A percentile compares a stretch with the other conserved stretches of the same genome.
These are phyloP conservation scores for Alsophila aescularia DNA, from an alignment of 2,888 invertebrate species.

Conservation along the genomic window DNA sequence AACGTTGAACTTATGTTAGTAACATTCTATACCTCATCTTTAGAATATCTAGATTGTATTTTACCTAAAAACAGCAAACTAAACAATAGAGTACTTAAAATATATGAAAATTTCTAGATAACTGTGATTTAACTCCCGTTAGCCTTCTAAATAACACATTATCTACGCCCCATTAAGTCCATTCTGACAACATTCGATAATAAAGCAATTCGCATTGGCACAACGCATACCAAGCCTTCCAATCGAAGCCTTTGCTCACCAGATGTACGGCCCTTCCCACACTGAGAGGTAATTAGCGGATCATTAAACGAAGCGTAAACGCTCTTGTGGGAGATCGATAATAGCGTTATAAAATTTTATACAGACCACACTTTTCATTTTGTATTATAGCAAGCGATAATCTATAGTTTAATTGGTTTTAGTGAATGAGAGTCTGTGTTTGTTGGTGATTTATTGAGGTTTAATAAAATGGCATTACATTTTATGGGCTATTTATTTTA, in stretches of 20 bases:
- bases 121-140: not conserved
- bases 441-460: constrained; percentile 4
- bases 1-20: no score
- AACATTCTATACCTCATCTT: no score
- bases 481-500: not conserved
- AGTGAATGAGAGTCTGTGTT: constrained; percentile 3
- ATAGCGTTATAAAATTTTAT: constrained; percentile 56
- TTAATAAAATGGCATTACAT: not conserved
- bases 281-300: constrained; percentile 60
- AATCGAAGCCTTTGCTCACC: no score
- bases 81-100: no score
- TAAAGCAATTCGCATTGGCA: constrained; percentile 23
- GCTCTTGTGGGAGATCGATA: constrained; percentile 61
- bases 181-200: constrained; percentile 3
- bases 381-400: constrained; percentile 31
- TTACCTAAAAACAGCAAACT: no score
- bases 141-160: not conserved
- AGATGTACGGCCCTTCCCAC: constrained; percentile 18
- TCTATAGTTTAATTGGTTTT: constrained; percentile 25
- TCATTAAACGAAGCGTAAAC: constrained; percentile 67
- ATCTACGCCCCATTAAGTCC: not conserved
- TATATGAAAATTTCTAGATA: no score
- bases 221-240: constrained; percentile 8
- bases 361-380: constrained; percentile 34
- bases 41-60: no score